phyloP scores from a whole-genome alignment of 35 echinoderm and acorn worm genomes.

The Lytechinus pictus region DNA sequence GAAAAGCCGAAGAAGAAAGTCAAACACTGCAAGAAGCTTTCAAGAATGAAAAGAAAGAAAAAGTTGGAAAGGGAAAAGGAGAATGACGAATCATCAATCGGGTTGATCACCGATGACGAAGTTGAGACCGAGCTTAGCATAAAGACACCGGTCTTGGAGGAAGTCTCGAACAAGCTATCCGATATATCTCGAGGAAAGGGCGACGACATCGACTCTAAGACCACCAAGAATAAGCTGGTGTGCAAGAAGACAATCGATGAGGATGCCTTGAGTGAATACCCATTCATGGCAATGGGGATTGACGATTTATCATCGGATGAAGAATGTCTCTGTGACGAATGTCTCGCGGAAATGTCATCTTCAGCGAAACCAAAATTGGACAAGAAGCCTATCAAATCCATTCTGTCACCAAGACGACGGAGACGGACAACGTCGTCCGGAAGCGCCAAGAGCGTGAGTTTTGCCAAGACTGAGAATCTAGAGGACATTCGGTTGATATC shows the following conservation, averaged over 20 bases:
- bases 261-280: neutral
- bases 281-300: neutral
- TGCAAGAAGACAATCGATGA: neutral
- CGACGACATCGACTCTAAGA: neutral
- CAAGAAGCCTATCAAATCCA: neutral
- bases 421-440: neutral
- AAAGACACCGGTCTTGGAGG: neutral
- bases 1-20: conserved; percentile 9
- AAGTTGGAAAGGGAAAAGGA: neutral
- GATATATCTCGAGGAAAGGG: neutral
- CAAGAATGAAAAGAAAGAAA: neutral
- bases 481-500: conserved; percentile 16
- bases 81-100: neutral
- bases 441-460: conserved; percentile 6
- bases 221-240: neutral
- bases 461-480: neutral
- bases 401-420: neutral
- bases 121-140: neutral
- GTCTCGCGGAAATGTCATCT: neutral
- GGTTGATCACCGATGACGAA: neutral
- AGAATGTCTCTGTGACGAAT: conserved; percentile 27
- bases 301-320: neutral
- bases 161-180: neutral
- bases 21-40: neutral
- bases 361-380: neutral